These are phyloP conservation scores for Ceyx erithaca DNA, from an alignment of 2,797 vertebrate species.

Conservation along the genomic window DNA sequence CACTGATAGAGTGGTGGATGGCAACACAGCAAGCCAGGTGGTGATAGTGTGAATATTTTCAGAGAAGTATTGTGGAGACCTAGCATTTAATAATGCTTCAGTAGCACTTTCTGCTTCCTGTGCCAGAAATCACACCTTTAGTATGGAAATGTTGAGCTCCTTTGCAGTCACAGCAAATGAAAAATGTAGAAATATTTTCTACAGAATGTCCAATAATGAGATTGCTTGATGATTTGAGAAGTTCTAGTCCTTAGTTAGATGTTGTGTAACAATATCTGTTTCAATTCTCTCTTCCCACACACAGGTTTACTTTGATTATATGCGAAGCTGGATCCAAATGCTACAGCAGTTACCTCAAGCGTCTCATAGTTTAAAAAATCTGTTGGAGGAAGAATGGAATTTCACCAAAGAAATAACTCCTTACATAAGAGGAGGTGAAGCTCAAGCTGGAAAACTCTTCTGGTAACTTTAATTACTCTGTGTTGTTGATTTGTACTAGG, in stretches of 20 bases:
- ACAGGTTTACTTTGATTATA: constrained; percentile 99
- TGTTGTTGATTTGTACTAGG: neutral
- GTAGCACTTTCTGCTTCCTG: neutral
- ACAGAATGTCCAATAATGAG: neutral
- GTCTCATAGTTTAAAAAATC: constrained; percentile 98
- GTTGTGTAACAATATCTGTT: neutral
- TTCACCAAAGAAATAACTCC: constrained; percentile 99
- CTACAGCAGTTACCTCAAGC: constrained; percentile 98
- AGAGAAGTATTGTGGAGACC: neutral
- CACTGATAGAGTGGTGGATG: neutral
- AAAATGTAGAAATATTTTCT: neutral
- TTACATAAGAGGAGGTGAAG: constrained; percentile 96
- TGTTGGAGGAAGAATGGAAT: constrained; percentile 98
- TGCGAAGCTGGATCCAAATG: constrained; percentile 99
- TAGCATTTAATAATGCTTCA: neutral
- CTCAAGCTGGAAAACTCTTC: constrained; percentile 97
- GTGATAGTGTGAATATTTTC: neutral
- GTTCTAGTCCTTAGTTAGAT: neutral
- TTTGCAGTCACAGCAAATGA: neutral
- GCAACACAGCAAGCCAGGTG: neutral
- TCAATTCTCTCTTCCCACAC: constrained; percentile 17
- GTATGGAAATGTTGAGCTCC: neutral
- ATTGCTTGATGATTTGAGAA: neutral
- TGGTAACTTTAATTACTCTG: constrained; percentile 80
- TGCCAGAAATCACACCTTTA: neutral